Evolutionary conservation across 92 coral and sea anemone species (phyloP).

Genomic region (Scolanthus callimorphus): DNA sequence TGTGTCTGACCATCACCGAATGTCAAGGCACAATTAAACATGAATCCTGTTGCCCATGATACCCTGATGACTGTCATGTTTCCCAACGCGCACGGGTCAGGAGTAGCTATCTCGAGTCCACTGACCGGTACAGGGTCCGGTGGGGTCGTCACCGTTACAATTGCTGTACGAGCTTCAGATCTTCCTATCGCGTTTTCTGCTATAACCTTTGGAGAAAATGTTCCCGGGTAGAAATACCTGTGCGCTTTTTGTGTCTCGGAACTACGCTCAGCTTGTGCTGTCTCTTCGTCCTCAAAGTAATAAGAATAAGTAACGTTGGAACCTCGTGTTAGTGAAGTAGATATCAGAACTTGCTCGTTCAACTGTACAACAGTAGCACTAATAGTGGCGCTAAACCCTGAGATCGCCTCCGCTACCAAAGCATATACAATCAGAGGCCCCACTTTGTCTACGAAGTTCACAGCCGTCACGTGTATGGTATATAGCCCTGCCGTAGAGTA

Average conservation of each 20-base stretch:
- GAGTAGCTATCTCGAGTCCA: slow-evolving; percentile 43
- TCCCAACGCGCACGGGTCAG: slow-evolving; percentile 51
- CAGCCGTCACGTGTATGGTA: slow-evolving; percentile 36
- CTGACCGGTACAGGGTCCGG: slow-evolving; percentile 36
- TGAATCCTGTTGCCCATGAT: slow-evolving; percentile 46
- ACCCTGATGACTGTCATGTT: slow-evolving; percentile 37
- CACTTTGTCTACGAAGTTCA: slow-evolving; percentile 45
- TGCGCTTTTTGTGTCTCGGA: slow-evolving; percentile 10
- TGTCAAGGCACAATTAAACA: slow-evolving; percentile 43
- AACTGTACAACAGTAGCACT: slow-evolving; percentile 3
- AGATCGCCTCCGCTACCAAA: slow-evolving; percentile 54
- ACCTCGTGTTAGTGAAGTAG: slow-evolving; percentile 26
- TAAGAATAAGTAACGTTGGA: slow-evolving; percentile 27
- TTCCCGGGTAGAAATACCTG: slow-evolving; percentile 28
- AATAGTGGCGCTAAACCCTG: slow-evolving; percentile 22
- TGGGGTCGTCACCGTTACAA: slow-evolving; percentile 19
- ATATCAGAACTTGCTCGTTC: slow-evolving; percentile 17
- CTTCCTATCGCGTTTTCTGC: slow-evolving; percentile 50
- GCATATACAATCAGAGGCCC: slow-evolving; percentile 10
- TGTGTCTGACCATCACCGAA: slow-evolving; percentile 35
- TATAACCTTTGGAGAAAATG: slow-evolving; percentile 26
- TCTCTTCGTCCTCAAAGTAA: too few relatives aligned
- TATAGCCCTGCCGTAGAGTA: slow-evolving; percentile 35
- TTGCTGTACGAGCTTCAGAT: background rate
- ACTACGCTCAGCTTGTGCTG: slow-evolving; percentile 9